phyloP scores from a whole-genome alignment of 2,797 vertebrate genomes.

The Cynopterus sphinx region DNA sequence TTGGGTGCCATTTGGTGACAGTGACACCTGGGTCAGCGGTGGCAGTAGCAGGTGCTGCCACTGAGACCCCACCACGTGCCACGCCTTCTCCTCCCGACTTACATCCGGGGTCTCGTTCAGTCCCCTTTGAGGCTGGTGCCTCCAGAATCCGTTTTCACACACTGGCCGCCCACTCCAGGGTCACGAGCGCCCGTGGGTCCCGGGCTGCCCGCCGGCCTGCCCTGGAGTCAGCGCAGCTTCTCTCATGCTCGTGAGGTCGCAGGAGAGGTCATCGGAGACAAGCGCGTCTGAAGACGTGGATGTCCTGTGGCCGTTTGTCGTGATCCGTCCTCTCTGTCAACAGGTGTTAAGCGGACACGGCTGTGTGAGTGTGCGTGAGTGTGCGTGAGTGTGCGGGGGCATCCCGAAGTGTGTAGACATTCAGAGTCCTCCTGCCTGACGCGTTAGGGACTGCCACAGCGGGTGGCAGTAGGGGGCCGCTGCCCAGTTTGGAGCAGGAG shows the following conservation, averaged over 20 bases:
- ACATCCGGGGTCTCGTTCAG: rapidly evolving
- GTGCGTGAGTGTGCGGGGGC: neutral
- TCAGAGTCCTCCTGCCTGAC: neutral
- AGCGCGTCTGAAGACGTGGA: neutral
- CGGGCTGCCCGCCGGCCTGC: rapidly evolving
- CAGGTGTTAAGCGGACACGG: neutral
- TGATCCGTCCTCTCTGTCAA: neutral
- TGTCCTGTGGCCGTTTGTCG: neutral
- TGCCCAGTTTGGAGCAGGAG: neutral
- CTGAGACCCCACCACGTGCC: rapidly evolving
- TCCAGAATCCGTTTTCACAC: rapidly evolving
- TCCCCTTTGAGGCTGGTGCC: neutral
- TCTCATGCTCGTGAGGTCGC: neutral
- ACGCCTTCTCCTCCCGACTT: neutral
- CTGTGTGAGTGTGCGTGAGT: neutral
- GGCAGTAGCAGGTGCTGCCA: neutral
- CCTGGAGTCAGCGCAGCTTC: neutral
- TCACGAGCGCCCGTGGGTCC: neutral
- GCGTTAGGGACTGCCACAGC: neutral
- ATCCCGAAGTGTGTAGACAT: neutral
- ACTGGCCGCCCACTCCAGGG: neutral
- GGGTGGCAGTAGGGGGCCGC: neutral
- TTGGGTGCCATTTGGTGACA: neutral
- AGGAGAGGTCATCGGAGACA: neutral
- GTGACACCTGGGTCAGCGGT: neutral